Conservation (phyloP, 2,888 invertebrate species). For the Rhagonycha lutea region DNA sequence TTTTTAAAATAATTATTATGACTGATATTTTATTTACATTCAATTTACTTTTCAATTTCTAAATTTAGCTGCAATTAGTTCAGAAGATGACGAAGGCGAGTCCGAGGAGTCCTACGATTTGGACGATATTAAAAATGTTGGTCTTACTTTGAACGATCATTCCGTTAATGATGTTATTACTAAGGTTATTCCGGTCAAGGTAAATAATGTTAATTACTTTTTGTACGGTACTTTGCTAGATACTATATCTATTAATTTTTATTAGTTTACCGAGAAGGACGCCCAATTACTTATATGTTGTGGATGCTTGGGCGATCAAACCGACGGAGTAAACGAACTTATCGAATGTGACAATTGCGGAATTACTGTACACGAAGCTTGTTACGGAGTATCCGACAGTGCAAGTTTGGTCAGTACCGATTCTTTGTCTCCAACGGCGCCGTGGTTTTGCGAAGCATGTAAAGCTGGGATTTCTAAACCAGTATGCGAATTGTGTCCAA, state of each 20-base stretch:
- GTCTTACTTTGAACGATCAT: conserved; percentile 48
- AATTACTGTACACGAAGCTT: conserved; percentile 95
- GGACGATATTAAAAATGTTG: conserved; percentile 50
- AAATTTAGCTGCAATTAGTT: conserved; percentile 8
- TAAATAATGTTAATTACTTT: conserved; percentile 28
- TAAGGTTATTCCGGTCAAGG: conserved; percentile 55
- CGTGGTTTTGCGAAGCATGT: conserved; percentile 99
- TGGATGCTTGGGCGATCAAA: conserved; percentile 90
- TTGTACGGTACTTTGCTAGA: neutral
- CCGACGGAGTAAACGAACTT: conserved; percentile 93
- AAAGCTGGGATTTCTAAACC: conserved; percentile 88
- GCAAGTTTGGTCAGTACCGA: conserved; percentile 91
- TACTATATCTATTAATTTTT: neutral
- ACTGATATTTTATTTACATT: neutral
- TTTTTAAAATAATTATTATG: neutral
- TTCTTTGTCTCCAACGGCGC: conserved; percentile 94
- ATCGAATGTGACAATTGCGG: conserved; percentile 97
- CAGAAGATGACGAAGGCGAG: conserved; percentile 52
- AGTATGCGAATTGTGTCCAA: conserved; percentile 94
- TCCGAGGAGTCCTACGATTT: conserved; percentile 52
- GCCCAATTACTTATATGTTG: conserved; percentile 84
- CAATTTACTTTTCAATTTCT: neutral
- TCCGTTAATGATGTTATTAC: conserved; percentile 59
- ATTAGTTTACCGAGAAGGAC: conserved; percentile 12
- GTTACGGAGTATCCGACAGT: conserved; percentile 92